Evolutionary conservation across 2,113 vertebrate genomes (phyloP).

Genomic region (Bos javanicus): DNA sequence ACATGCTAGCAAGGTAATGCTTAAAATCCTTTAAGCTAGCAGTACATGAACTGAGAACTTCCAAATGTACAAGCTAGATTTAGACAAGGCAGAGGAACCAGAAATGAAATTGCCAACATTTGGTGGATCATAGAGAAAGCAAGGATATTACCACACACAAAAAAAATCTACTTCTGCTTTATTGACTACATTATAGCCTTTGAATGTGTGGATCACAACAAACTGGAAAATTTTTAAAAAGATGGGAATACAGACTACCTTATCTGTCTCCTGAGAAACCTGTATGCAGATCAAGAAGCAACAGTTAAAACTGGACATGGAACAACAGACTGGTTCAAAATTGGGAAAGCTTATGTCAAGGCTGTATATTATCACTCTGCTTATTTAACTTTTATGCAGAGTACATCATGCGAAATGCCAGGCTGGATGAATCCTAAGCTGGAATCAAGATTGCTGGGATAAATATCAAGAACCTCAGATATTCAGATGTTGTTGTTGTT

Average conservation of each 20-base stretch:
- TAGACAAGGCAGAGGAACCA: background rate
- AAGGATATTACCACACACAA: background rate
- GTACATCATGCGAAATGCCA: background rate
- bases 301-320: background rate
- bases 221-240: background rate
- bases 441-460: background rate
- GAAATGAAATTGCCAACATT: background rate
- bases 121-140: background rate
- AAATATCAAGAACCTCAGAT: background rate
- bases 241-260: background rate
- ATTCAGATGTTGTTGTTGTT: background rate
- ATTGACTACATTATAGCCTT: background rate
- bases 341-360: background rate
- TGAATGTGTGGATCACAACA: background rate
- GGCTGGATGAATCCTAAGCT: background rate
- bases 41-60: background rate
- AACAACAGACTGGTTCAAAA: background rate
- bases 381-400: background rate
- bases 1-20: background rate
- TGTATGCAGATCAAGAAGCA: background rate
- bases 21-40: background rate
- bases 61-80: background rate
- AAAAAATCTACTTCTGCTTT: background rate
- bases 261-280: background rate
- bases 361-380: background rate